phyloP scores from a whole-genome alignment of 1,140 invertebrate species.

The Pseudomyrmex concolor region DNA sequence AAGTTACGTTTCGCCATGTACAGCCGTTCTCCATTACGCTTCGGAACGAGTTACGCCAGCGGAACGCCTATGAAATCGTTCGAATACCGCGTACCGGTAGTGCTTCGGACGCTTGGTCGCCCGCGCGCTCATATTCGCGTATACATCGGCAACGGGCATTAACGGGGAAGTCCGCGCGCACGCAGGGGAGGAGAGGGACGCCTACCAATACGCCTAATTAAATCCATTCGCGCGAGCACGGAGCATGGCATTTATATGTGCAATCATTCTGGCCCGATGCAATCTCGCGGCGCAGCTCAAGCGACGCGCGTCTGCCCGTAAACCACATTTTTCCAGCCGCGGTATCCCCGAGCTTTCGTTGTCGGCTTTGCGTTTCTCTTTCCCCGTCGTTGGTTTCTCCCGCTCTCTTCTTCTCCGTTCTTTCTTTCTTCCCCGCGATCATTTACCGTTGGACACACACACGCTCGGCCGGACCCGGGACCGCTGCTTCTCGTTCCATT shows the following conservation, averaged over 20 bases:
- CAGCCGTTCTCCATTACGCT: slow-evolving; percentile 58
- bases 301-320: not conserved
- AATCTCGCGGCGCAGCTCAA: not conserved
- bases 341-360: not conserved
- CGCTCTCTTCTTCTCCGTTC: not conserved
- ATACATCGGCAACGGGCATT: slow-evolving; percentile 14
- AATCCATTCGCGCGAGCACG: slow-evolving; percentile 52
- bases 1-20: slow-evolving; percentile 25
- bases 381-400: not conserved
- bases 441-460: slow-evolving; percentile 62
- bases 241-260: slow-evolving; percentile 32
- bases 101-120: slow-evolving; percentile 45
- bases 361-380: not conserved
- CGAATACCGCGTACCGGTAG: slow-evolving; percentile 52
- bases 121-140: slow-evolving; percentile 13
- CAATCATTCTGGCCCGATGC: slow-evolving; percentile 40
- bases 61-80: slow-evolving; percentile 56
- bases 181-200: not conserved
- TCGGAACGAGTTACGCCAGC: slow-evolving; percentile 35
- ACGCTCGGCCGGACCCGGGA: slow-evolving; percentile 31
- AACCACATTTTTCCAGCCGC: slow-evolving; percentile 14
- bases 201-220: slow-evolving; percentile 67
- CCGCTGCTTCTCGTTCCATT: slow-evolving; percentile 53
- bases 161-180: slow-evolving; percentile 5
- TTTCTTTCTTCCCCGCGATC: slow-evolving; percentile 45